phyloP scores from a whole-genome alignment of 2,888 invertebrate species.

The Xestia rhomboidea region DNA sequence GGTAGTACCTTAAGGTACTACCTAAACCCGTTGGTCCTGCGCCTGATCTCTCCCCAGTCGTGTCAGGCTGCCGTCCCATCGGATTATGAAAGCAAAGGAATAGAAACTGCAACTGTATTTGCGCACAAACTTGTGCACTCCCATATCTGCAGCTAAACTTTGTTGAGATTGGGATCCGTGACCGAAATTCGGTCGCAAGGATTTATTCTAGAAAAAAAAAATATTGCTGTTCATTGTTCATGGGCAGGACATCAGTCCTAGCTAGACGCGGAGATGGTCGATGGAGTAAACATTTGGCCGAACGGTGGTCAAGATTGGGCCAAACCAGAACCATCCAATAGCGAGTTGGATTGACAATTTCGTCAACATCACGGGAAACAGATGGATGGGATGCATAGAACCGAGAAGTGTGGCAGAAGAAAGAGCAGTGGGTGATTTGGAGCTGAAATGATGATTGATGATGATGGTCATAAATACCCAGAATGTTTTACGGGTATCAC shows the following conservation, averaged over 20 bases:
- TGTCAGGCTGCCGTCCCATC: background rate
- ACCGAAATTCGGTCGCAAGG: background rate
- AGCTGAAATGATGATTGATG: background rate
- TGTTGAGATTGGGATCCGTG: background rate
- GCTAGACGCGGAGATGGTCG: background rate
- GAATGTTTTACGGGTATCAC: too few species aligned
- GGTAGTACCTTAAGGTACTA: background rate
- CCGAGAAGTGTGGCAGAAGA: background rate
- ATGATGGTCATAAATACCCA: background rate
- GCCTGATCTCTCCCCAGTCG: background rate
- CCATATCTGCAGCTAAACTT: background rate
- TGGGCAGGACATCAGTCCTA: too few species aligned
- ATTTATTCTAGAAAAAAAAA: background rate
- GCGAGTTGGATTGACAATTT: background rate
- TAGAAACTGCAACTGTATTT: background rate
- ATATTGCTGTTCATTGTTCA: background rate
- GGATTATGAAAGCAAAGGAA: conserved; percentile 8
- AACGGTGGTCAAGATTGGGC: background rate
- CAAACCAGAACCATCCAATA: background rate
- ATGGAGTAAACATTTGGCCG: background rate
- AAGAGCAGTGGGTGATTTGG: background rate
- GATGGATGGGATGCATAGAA: background rate
- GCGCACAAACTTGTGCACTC: background rate
- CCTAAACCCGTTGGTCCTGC: background rate
- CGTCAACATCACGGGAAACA: background rate